Evolutionary conservation across 2,797 vertebrate genomes (phyloP).

Genomic region (Halcyon badia): DNA sequence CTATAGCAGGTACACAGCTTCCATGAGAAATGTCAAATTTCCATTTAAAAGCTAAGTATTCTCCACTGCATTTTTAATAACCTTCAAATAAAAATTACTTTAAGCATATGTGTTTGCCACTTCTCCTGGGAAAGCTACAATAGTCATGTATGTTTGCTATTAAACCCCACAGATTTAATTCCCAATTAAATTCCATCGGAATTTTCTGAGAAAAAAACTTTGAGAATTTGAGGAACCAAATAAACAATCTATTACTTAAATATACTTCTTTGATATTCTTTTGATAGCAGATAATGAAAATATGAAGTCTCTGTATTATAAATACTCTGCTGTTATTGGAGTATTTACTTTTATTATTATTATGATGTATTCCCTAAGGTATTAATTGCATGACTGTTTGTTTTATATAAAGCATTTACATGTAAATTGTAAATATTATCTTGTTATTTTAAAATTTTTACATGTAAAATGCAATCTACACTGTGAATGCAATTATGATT

Average conservation of each 20-base stretch:
- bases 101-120: background rate
- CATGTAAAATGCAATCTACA: background rate
- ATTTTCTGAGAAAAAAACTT: background rate
- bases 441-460: background rate
- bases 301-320: background rate
- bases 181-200: background rate
- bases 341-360: background rate
- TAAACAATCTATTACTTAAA: background rate
- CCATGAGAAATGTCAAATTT: background rate
- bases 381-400: background rate
- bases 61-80: background rate
- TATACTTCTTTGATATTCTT: background rate
- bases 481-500: background rate
- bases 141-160: background rate
- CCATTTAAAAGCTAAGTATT: background rate
- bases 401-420: constrained; percentile 15
- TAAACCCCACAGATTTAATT: background rate
- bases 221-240: background rate
- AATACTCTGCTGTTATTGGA: background rate
- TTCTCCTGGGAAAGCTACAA: background rate
- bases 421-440: constrained; percentile 11
- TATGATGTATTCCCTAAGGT: background rate
- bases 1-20: background rate
- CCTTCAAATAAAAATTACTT: background rate
- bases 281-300: background rate